Percentiles rank a stretch among this genome's conserved stretches.
Evolutionary conservation across 2,888 invertebrate species (phyloP).

Genomic region (Sussaba pulchella): DNA sequence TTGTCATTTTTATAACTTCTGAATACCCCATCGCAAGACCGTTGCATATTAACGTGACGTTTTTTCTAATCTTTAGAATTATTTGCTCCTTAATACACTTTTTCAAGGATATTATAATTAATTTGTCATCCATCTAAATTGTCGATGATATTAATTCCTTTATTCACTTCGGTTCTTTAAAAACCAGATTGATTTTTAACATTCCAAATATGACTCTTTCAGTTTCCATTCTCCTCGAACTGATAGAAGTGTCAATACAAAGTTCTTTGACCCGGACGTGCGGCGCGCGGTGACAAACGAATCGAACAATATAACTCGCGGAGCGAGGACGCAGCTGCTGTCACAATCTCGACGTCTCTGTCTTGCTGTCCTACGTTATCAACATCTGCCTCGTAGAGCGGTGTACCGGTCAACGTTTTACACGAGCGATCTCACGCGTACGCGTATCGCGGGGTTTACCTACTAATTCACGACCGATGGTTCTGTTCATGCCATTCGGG

Average conservation of each 20-base stretch:
- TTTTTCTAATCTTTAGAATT: too few species aligned
- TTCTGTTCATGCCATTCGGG: conserved; percentile 15
- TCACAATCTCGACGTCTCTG: conserved; percentile 69
- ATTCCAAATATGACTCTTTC: too few species aligned
- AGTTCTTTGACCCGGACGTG: conserved; percentile 78
- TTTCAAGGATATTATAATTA: too few species aligned
- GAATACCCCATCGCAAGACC: too few species aligned
- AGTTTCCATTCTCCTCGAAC: not conserved
- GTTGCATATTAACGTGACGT: too few species aligned
- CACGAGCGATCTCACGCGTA: conserved; percentile 46
- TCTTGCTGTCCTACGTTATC: conserved; percentile 74
- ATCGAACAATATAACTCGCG: conserved; percentile 73
- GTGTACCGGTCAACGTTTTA: conserved; percentile 65
- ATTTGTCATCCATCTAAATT: too few species aligned
- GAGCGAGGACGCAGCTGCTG: conserved; percentile 74
- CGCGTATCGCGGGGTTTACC: conserved; percentile 58
- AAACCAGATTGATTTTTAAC: too few species aligned
- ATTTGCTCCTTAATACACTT: too few species aligned
- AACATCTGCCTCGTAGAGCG: conserved; percentile 80
- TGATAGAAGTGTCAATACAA: conserved; percentile 12
- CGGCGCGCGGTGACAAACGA: conserved; percentile 55
- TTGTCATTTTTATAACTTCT: too few species aligned
- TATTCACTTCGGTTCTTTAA: too few species aligned
- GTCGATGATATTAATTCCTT: too few species aligned
- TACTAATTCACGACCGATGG: not conserved